These are phyloP conservation scores for Mungos mungo DNA, from an alignment of 2,113 vertebrate species.

Conservation along the genomic window DNA sequence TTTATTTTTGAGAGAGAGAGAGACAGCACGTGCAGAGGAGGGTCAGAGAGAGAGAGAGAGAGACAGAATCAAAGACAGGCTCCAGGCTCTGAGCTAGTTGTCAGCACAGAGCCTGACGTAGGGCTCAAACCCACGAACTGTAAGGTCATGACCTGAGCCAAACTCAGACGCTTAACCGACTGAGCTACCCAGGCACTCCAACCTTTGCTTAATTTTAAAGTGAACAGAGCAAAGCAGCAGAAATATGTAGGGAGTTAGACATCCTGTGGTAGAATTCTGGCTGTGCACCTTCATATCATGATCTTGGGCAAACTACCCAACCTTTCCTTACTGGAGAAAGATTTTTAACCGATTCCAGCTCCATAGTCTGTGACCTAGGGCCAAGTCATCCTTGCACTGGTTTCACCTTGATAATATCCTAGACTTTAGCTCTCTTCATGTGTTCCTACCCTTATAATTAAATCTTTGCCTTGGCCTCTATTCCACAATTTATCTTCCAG, in stretches of 20 bases:
- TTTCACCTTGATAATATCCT: neutral
- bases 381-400: neutral
- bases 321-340: slow-evolving; percentile 28
- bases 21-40: no score
- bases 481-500: slow-evolving; percentile 1
- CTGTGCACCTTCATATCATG: neutral
- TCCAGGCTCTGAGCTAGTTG: no score
- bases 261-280: neutral
- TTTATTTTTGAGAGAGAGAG: no score
- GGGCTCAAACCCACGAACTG: no score
- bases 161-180: no score
- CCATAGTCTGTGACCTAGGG: neutral
- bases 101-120: no score
- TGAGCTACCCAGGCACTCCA: neutral
- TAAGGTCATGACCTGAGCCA: no score
- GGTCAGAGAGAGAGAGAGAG: no score
- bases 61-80: no score
- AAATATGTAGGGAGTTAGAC: neutral
- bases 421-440: neutral
- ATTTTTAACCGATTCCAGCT: neutral
- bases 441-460: neutral
- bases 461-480: neutral
- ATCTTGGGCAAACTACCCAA: neutral
- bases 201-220: slow-evolving; percentile 31
- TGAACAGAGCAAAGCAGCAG: neutral